Conservation (phyloP, 2,888 invertebrate genomes). For the Acleris laterana region DNA sequence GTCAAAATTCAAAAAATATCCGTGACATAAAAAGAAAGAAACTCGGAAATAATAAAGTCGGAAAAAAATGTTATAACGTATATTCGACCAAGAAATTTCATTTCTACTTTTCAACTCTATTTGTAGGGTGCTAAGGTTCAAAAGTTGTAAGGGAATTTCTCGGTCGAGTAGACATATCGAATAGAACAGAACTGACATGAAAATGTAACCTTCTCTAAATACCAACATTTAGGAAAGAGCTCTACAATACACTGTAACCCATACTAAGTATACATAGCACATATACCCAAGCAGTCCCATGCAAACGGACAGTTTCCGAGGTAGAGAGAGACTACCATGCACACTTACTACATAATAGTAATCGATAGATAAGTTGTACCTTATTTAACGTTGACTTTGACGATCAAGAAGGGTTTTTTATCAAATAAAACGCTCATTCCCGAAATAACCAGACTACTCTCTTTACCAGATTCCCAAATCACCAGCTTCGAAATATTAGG, state of each 20-base stretch:
- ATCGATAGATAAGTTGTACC: not conserved
- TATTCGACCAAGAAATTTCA: too few relatives aligned
- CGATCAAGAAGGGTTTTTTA: not conserved
- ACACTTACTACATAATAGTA: constrained; percentile 34
- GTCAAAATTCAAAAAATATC: too few relatives aligned
- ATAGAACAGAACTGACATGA: not conserved
- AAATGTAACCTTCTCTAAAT: not conserved
- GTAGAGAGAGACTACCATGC: constrained; percentile 49
- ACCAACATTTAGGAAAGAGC: not conserved
- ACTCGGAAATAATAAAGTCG: too few relatives aligned
- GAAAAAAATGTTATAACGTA: too few relatives aligned
- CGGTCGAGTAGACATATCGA: too few relatives aligned
- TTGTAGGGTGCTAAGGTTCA: too few relatives aligned
- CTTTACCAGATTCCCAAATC: too few relatives aligned
- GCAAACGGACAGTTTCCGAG: constrained; percentile 54
- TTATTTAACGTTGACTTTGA: not conserved
- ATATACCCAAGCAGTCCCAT: constrained; percentile 68
- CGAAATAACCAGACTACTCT: too few relatives aligned
- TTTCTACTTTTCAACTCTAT: too few relatives aligned
- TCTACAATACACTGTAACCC: not conserved
- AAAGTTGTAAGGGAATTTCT: too few relatives aligned
- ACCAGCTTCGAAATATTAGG: too few relatives aligned
- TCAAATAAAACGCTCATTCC: not conserved
- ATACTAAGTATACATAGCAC: constrained; percentile 44
- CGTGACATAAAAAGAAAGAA: too few relatives aligned